phyloP scores from a whole-genome alignment of 2,113 vertebrate genomes.

The Notarius lentiginosus region DNA sequence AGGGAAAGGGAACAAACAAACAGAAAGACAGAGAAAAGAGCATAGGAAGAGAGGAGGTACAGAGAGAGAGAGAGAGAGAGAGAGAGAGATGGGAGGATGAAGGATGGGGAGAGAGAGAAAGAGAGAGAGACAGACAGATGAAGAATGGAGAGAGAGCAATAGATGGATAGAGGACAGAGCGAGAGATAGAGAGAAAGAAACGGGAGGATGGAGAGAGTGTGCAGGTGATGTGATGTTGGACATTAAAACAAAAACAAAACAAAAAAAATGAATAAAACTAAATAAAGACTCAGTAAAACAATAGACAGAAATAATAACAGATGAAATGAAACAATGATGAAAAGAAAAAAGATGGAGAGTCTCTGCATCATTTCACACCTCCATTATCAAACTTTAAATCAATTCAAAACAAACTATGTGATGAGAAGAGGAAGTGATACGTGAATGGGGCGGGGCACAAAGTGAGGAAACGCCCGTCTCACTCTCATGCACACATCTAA shows the following conservation, averaged over 20 bases:
- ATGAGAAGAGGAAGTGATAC: background rate
- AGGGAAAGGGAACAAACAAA: slow-evolving; percentile 18
- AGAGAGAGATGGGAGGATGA: background rate
- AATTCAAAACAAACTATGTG: background rate
- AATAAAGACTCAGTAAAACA: background rate
- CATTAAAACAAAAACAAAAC: background rate
- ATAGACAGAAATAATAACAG: background rate
- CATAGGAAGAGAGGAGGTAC: background rate
- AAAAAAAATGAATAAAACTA: background rate
- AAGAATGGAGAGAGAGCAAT: too few relatives aligned
- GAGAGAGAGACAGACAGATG: too few relatives aligned
- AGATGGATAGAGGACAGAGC: too few relatives aligned
- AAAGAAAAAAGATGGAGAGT: background rate
- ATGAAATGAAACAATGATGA: background rate
- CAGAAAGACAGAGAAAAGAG: background rate
- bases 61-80: background rate
- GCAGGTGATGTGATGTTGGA: background rate
- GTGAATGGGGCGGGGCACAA: background rate
- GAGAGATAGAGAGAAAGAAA: too few relatives aligned
- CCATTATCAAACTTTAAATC: background rate
- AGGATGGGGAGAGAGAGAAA: background rate
- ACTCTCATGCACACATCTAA: background rate
- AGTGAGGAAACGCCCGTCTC: background rate
- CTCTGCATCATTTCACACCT: background rate
- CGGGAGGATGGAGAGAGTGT: background rate